Conservation (phyloP, 2,797 vertebrate species). For the Botia almorhae region DNA sequence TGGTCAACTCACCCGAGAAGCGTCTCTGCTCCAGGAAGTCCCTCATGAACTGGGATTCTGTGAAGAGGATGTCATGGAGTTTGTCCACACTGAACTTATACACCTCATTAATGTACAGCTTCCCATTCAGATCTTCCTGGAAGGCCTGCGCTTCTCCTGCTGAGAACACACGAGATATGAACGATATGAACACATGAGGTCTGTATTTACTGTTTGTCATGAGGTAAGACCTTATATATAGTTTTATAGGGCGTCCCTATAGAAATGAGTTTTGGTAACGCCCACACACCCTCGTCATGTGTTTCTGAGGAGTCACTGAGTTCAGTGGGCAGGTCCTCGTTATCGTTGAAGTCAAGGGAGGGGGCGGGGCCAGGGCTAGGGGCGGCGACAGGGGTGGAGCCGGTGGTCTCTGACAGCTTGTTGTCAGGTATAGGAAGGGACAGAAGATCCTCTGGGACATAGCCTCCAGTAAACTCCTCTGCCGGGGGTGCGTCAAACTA, state of each 20-base stretch:
- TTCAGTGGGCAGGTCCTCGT: conserved; percentile 96
- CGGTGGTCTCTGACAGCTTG: conserved; percentile 75
- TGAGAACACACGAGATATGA: not conserved
- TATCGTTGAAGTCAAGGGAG: conserved; percentile 97
- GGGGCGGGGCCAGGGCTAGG: conserved; percentile 81
- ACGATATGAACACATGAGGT: conserved; percentile 14
- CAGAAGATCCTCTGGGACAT: conserved; percentile 85
- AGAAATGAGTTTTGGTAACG: too few relatives aligned
- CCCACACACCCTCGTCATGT: conserved; percentile 88
- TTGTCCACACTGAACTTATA: conserved; percentile 98
- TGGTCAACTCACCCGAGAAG: conserved; percentile 83
- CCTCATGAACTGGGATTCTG: conserved; percentile 92
- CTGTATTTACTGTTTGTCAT: not conserved
- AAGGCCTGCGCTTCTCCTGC: conserved; percentile 95
- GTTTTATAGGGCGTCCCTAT: too few relatives aligned
- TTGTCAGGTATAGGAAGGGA: conserved; percentile 79
- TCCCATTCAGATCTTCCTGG: conserved; percentile 92
- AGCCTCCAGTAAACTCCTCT: conserved; percentile 85
- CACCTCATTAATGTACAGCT: conserved; percentile 93
- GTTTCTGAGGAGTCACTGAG: conserved; percentile 98
- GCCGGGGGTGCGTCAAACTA: conserved; percentile 55
- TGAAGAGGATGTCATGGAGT: conserved; percentile 93
- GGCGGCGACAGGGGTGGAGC: conserved; percentile 79
- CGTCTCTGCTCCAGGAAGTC: conserved; percentile 96
- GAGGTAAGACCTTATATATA: not conserved